Evolutionary conservation across 2,113 vertebrate species (phyloP), one percentile per base, ranked within the genome.

Genomic region (Bagarius yarrelli): DNA sequence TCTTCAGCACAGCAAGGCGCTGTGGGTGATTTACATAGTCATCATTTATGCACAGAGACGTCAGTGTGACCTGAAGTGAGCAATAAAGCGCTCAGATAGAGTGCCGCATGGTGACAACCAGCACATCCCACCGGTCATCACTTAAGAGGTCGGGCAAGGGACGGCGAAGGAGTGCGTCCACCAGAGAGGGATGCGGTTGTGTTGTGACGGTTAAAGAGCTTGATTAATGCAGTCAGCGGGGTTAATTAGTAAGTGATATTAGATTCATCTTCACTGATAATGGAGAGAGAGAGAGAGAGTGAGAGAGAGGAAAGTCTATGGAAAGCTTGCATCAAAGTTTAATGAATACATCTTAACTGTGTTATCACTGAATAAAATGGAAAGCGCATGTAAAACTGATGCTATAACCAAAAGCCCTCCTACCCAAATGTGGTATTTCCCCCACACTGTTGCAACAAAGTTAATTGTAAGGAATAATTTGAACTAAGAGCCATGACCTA

Each of bases 1-100:
- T 88, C 89, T 89, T 88, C 91, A 88, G 90, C 89, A 47, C 44
- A 89, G 87, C 74, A 64, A 67, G 87, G 89, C 87, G 89, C 86
- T 91, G 87, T 79, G 78, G 87, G 87, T 92, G 91, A 93, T 93
- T 93, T 92, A 91, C 90, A 92, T 91, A 88, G 89, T 91, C 87
- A 90, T 91, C 87, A 90, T 91, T 92, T 92, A 90, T 90, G 89
- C 85, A 67, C n/a, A 50, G 55, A 87, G 87, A 77, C 85, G 86
- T 87, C 86, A 87, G 88, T 59, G 75, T 89, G 89, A 90, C 90
- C 78, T 34, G 87, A 82, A 85, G 82, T 88, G 84, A 86, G 89
- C 90, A 88, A 91, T 92, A 93, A 92, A 91, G 88, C 50, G 86
- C 84, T 36, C 76, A 88, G 90, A 92, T 91, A 86, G 90, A 91